These are phyloP conservation scores for Coendou prehensilis DNA, from an alignment of 2,797 vertebrate genomes.

Conservation along the genomic window DNA sequence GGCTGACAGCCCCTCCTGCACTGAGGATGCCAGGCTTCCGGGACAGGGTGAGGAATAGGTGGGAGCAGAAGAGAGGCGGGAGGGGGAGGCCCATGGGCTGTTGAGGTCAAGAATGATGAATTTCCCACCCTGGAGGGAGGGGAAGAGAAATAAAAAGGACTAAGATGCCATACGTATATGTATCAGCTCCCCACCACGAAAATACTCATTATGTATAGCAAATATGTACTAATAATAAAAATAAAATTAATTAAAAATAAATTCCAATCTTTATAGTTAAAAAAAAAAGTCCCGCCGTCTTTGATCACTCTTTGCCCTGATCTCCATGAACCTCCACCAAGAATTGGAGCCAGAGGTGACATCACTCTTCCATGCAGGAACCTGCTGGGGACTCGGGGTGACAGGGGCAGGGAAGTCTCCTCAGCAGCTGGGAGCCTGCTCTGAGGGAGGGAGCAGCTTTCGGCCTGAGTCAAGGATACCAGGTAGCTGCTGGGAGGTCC, in stretches of 20 bases:
- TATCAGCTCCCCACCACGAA: background rate
- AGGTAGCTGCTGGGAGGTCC: background rate
- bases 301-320: background rate
- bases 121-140: background rate
- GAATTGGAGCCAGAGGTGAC: background rate
- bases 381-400: too few relatives aligned
- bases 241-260: background rate
- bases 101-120: background rate
- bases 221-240: background rate
- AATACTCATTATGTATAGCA: background rate
- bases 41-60: rapidly evolving
- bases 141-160: background rate
- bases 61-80: background rate
- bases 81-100: too few relatives aligned
- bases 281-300: background rate
- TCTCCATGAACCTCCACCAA: background rate
- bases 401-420: background rate
- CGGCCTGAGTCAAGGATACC: background rate
- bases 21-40: background rate
- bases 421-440: background rate
- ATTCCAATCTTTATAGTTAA: background rate
- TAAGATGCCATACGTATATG: background rate
- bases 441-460: background rate
- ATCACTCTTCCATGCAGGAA: background rate
- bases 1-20: background rate